phyloP scores from a whole-genome alignment of 2,888 invertebrate genomes.

The Yponomeuta cagnagella region DNA sequence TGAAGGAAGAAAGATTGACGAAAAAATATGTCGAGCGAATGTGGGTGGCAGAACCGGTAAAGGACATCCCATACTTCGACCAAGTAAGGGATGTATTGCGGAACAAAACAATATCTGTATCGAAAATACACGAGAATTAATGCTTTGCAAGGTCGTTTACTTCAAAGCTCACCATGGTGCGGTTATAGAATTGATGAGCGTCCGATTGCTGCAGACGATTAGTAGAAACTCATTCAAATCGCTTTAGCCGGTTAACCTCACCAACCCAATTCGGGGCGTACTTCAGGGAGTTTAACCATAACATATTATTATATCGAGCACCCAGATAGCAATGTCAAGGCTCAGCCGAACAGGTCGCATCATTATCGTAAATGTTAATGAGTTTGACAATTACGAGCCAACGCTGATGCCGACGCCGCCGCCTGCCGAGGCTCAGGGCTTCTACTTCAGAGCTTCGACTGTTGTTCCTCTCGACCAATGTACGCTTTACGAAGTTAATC shows the following conservation, averaged over 20 bases:
- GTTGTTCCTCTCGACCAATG: background rate
- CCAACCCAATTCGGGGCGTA: slow-evolving; percentile 20
- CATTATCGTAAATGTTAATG: slow-evolving; percentile 74
- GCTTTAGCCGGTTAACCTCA: slow-evolving; percentile 33
- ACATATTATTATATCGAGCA: slow-evolving; percentile 12
- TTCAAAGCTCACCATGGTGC: background rate
- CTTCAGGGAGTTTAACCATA: slow-evolving; percentile 9
- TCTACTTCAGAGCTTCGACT: background rate
- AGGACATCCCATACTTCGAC: no score
- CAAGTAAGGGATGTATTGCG: no score
- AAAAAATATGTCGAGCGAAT: no score
- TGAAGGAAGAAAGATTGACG: no score
- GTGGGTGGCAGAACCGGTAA: no score
- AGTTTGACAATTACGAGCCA: slow-evolving; percentile 23
- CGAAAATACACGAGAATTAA: no score
- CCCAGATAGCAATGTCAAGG: slow-evolving; percentile 45
- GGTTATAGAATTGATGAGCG: background rate
- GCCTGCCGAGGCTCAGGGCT: background rate
- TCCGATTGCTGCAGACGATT: background rate
- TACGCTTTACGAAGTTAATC: no score
- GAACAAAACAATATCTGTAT: no score
- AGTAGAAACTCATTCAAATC: background rate
- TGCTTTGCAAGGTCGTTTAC: background rate
- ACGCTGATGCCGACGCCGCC: background rate
- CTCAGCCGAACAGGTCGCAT: slow-evolving; percentile 34